Evolutionary conservation across 2,113 vertebrate species (phyloP).

Genomic region (Pteruthius melanotis): DNA sequence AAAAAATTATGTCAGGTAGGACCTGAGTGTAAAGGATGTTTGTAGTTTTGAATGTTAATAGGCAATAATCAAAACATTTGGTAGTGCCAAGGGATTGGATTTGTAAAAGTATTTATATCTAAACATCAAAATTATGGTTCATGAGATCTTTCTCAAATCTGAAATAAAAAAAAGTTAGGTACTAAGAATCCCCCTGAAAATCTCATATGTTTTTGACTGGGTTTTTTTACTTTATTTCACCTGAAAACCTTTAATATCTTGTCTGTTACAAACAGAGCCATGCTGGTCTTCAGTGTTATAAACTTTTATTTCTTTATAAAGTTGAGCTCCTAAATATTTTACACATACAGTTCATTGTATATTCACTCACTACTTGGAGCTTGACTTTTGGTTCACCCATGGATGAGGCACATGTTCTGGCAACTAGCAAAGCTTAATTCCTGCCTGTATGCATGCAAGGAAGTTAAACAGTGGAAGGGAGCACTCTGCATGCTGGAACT

Average conservation of each 20-base stretch:
- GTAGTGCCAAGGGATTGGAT: background rate
- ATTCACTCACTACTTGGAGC: background rate
- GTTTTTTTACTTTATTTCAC: fast-evolving
- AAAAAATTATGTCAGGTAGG: background rate
- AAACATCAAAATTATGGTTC: background rate
- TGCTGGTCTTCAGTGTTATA: background rate
- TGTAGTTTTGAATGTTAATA: background rate
- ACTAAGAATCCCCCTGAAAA: background rate
- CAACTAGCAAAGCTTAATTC: background rate
- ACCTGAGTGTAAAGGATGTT: background rate
- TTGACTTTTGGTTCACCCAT: background rate
- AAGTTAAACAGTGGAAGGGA: background rate
- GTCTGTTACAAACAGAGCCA: background rate
- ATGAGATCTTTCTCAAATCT: background rate
- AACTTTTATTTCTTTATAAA: background rate
- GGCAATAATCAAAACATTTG: background rate
- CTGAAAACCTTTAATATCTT: background rate
- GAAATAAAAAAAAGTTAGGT: background rate
- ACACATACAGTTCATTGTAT: background rate
- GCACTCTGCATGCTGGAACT: background rate
- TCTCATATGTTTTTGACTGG: background rate
- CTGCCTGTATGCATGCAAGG: background rate
- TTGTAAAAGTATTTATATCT: background rate
- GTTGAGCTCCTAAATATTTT: background rate
- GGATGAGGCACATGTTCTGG: background rate